Evolutionary conservation across 2,888 invertebrate species (phyloP).

Genomic region (Cetonia aurata): DNA sequence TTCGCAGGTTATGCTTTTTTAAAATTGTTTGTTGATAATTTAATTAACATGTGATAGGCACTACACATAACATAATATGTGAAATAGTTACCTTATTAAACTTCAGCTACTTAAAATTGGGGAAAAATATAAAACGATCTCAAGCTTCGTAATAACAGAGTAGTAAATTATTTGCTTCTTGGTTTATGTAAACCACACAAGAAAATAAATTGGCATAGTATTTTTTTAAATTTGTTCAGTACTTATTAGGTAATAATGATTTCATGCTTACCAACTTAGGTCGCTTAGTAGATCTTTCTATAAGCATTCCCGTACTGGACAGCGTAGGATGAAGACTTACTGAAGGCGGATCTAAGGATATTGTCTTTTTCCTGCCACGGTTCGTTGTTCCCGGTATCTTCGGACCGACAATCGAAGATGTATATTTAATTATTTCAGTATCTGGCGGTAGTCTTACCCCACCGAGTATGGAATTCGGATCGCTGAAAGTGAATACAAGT

Average conservation of each 20-base stretch:
- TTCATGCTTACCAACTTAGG: slow-evolving; percentile 61
- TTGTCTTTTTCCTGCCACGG: slow-evolving; percentile 89
- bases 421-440: slow-evolving; percentile 92
- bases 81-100: not conserved
- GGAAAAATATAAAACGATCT: not conserved
- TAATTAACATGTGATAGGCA: slow-evolving; percentile 26
- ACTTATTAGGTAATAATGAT: not conserved
- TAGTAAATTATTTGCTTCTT: too few species aligned
- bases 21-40: slow-evolving; percentile 41
- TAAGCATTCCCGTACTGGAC: slow-evolving; percentile 65
- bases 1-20: slow-evolving; percentile 24
- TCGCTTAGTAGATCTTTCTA: slow-evolving; percentile 67
- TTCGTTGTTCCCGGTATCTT: slow-evolving; percentile 88
- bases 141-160: not conserved
- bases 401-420: slow-evolving; percentile 87
- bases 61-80: not conserved
- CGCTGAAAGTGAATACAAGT: slow-evolving; percentile 69
- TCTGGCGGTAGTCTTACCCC: slow-evolving; percentile 88
- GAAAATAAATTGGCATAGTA: too few species aligned
- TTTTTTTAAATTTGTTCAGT: not conserved
- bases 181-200: too few species aligned
- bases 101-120: not conserved
- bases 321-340: slow-evolving; percentile 71
- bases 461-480: slow-evolving; percentile 85
- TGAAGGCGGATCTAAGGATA: slow-evolving; percentile 83